These are phyloP conservation scores for Schizopygopsis malacanthus DNA, from an alignment of 2,797 vertebrate genomes.

Conservation along the genomic window DNA sequence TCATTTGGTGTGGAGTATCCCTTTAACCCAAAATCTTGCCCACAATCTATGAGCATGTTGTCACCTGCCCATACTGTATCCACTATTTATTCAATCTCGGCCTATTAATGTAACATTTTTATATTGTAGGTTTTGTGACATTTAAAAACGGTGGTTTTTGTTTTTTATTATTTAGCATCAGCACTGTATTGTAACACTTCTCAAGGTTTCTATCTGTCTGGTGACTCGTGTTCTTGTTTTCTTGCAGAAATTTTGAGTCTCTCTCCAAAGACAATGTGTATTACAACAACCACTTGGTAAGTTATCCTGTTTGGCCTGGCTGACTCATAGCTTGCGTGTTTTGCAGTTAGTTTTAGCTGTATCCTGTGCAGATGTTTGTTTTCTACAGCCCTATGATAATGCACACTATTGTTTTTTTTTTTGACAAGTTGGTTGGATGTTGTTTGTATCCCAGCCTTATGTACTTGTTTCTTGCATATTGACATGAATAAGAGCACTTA, in stretches of 20 bases:
- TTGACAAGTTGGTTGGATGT: not conserved
- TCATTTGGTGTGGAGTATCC: too few relatives aligned
- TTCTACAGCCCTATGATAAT: not conserved
- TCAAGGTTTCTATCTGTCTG: not conserved
- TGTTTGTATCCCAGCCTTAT: not conserved
- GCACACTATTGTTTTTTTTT: not conserved
- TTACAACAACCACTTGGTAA: constrained; percentile 96
- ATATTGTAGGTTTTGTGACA: not conserved
- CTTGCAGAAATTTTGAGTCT: constrained; percentile 87
- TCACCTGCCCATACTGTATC: not conserved
- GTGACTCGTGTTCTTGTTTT: constrained; percentile 60
- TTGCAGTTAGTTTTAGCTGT: not conserved
- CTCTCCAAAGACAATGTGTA: constrained; percentile 93
- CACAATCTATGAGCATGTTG: not conserved
- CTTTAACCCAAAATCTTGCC: not conserved
- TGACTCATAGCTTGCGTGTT: not conserved
- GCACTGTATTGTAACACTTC: not conserved
- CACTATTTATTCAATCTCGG: not conserved
- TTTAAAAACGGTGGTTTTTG: not conserved
- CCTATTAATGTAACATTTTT: not conserved
- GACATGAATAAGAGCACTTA: not conserved
- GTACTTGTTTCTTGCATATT: not conserved
- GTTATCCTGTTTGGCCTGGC: constrained; percentile 37
- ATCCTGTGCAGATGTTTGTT: constrained; percentile 3
- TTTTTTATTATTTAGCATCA: not conserved